Conservation (phyloP, 2,113 vertebrate genomes). For the Phalacrocorax pelagicus region DNA sequence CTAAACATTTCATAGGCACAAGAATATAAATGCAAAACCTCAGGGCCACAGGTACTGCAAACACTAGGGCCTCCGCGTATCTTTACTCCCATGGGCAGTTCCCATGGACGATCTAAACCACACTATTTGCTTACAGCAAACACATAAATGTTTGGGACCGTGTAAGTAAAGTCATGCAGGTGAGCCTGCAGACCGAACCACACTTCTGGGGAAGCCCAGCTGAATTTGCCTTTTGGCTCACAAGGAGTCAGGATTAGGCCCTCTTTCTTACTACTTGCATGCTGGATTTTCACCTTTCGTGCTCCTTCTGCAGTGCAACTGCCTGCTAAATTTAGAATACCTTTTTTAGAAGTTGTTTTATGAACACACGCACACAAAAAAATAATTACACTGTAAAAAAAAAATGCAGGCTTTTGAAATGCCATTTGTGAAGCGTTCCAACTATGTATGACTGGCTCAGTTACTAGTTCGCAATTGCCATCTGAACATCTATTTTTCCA, state of each 20-base stretch:
- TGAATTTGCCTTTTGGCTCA: not conserved
- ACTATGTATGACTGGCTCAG: not conserved
- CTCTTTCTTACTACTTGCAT: not conserved
- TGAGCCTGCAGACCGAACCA: not conserved
- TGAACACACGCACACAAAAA: not conserved
- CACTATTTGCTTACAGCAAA: not conserved
- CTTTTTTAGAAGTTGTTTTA: conserved; percentile 23
- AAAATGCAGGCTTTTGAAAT: conserved; percentile 26
- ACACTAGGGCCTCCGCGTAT: not conserved
- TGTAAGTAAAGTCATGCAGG: not conserved
- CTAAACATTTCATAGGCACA: not conserved
- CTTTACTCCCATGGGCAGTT: not conserved
- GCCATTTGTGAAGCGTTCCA: conserved; percentile 30
- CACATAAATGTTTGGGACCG: rapidly evolving
- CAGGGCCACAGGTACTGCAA: not conserved
- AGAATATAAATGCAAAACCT: not conserved
- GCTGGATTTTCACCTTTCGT: conserved; percentile 3
- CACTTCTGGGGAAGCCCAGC: not conserved
- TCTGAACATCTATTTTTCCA: conserved; percentile 75
- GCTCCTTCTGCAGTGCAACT: not conserved
- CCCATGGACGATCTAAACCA: not conserved
- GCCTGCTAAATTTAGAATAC: conserved; percentile 38
- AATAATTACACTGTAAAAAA: not conserved
- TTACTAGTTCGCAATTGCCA: conserved; percentile 48
- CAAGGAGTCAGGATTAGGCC: not conserved